Evolutionary conservation across 2,888 invertebrate species (phyloP).

Genomic region (Vanessa cardui): DNA sequence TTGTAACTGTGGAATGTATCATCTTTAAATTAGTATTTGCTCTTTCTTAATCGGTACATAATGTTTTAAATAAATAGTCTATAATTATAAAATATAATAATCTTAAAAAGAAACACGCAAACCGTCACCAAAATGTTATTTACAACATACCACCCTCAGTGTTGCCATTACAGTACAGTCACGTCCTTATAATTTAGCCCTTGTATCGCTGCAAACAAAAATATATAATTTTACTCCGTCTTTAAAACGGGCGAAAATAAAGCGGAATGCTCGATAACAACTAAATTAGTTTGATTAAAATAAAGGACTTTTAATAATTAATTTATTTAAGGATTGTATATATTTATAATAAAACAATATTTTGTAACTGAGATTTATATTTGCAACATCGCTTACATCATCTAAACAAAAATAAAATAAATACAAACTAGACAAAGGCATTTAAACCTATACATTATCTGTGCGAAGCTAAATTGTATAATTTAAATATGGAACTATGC

Average conservation of each 20-base stretch:
- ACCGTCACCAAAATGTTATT: slow-evolving; percentile 47
- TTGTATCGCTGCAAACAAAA: slow-evolving; percentile 53
- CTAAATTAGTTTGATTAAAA: not conserved
- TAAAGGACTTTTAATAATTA: not conserved
- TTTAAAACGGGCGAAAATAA: not conserved
- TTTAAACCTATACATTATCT: slow-evolving; percentile 12
- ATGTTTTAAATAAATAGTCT: not conserved
- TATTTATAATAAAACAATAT: slow-evolving; percentile 49
- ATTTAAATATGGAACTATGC: slow-evolving; percentile 14
- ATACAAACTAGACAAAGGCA: slow-evolving; percentile 33
- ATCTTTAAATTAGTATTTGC: too few species aligned
- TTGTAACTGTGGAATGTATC: too few species aligned
- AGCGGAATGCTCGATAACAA: not conserved
- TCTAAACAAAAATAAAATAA: slow-evolving; percentile 35
- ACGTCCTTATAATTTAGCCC: slow-evolving; percentile 56
- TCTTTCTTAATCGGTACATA: too few species aligned
- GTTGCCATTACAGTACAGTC: slow-evolving; percentile 15
- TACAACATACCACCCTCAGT: slow-evolving; percentile 15
- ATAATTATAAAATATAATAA: not conserved
- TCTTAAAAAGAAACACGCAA: slow-evolving; percentile 42
- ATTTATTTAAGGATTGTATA: not conserved
- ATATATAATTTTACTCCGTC: slow-evolving; percentile 27
- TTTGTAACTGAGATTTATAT: slow-evolving; percentile 43
- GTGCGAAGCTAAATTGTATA: slow-evolving; percentile 4
- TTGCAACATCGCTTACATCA: slow-evolving; percentile 38